Conservation (phyloP, 2,888 invertebrate species). For the Acanthoscelides obtectus region DNA sequence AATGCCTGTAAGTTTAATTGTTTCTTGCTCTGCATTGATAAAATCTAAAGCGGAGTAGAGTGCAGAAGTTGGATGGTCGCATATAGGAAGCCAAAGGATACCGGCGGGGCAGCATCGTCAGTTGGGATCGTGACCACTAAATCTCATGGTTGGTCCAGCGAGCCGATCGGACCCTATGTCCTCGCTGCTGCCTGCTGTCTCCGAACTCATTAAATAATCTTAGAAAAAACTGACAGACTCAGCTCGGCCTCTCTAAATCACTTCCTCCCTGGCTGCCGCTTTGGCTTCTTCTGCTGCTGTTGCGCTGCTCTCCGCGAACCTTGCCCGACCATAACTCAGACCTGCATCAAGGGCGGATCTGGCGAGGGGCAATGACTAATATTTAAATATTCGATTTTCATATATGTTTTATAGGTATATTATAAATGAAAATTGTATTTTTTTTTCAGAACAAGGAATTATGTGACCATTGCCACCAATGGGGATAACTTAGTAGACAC, state of each 20-base stretch:
- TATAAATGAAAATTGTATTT: no score
- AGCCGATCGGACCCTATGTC: constrained; percentile 11
- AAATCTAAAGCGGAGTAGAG: constrained; percentile 12
- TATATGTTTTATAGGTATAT: no score
- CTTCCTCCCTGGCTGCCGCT: constrained; percentile 32
- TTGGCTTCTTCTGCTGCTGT: neutral
- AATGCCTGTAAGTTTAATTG: constrained; percentile 27
- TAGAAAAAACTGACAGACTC: constrained; percentile 37
- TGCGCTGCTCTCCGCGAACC: constrained; percentile 9
- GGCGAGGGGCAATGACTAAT: neutral
- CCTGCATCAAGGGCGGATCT: constrained; percentile 1
- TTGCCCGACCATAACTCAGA: constrained; percentile 43
- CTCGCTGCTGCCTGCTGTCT: constrained; percentile 8
- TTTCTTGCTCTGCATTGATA: constrained; percentile 28
- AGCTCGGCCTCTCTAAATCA: constrained; percentile 39
- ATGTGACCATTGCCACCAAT: no score
- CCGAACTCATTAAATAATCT: constrained; percentile 39
- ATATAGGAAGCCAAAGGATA: neutral
- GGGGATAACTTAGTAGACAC: no score
- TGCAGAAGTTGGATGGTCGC: neutral
- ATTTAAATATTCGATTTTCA: no score
- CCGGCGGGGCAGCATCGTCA: constrained; percentile 10
- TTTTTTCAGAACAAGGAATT: no score
- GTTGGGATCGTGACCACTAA: constrained; percentile 32
- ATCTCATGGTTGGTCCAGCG: constrained; percentile 19